Evolutionary conservation across 2,888 invertebrate genomes (phyloP).

Genomic region (Agriopis leucophaearia): DNA sequence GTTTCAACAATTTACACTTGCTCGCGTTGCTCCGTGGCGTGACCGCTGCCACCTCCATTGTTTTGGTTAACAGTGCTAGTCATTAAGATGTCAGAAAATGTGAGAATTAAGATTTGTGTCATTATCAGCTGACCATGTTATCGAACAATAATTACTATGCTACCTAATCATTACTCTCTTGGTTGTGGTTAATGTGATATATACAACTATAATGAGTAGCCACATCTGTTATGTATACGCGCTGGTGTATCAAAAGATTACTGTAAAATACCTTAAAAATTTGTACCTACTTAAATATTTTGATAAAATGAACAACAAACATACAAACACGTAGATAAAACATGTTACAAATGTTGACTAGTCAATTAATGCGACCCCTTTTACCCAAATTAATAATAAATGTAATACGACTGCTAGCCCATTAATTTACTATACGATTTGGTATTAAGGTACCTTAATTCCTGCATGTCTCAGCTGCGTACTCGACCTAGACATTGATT

Average conservation of each 20-base stretch:
- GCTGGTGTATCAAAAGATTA: background rate
- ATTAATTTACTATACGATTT: background rate
- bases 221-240: background rate
- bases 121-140: slow-evolving; percentile 38
- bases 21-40: slow-evolving; percentile 58
- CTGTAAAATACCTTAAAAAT: background rate
- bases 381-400: background rate
- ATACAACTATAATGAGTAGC: slow-evolving; percentile 3
- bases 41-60: slow-evolving; percentile 58
- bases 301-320: background rate
- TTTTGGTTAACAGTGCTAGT: slow-evolving; percentile 57
- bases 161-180: slow-evolving; percentile 21
- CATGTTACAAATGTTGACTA: too few relatives aligned
- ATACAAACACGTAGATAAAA: background rate
- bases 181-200: slow-evolving; percentile 22
- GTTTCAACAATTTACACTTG: slow-evolving; percentile 64
- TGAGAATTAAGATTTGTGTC: slow-evolving; percentile 44
- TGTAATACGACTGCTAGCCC: background rate
- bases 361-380: background rate
- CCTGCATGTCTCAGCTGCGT: slow-evolving; percentile 26
- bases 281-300: background rate
- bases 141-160: slow-evolving; percentile 14
- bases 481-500: slow-evolving; percentile 83
- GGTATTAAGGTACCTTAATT: slow-evolving; percentile 7
- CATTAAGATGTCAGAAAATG: slow-evolving; percentile 48